Evolutionary conservation across 2,113 vertebrate genomes (phyloP).

Genomic region (Ondatra zibethicus): DNA sequence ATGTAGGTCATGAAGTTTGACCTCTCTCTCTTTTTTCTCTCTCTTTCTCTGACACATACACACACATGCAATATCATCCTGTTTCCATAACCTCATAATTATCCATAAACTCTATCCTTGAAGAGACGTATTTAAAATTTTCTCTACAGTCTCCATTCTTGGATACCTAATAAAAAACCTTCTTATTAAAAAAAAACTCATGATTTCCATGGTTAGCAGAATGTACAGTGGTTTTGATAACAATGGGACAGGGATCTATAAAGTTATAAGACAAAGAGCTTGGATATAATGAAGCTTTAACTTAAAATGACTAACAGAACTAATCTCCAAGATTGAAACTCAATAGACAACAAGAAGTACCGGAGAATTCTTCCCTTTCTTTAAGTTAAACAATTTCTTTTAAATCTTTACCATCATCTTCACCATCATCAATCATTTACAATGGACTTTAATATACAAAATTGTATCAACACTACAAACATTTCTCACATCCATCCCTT

Average conservation of each 20-base stretch:
- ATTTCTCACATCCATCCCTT: not conserved
- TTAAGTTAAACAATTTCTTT: not conserved
- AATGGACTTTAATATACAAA: not conserved
- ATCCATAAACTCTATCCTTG: not conserved
- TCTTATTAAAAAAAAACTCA: not conserved
- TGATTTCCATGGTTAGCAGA: not conserved
- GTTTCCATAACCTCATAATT: not conserved
- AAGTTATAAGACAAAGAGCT: not conserved
- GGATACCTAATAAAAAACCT: not conserved
- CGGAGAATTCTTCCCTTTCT: not conserved
- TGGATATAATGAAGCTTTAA: not conserved
- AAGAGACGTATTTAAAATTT: not conserved
- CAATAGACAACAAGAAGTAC: not conserved
- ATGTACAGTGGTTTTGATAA: not conserved
- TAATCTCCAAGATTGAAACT: not conserved
- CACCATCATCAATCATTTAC: not conserved
- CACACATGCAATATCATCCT: not conserved
- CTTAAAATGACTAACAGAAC: not conserved
- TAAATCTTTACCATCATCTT: not conserved
- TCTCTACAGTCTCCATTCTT: not conserved
- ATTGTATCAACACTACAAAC: not conserved
- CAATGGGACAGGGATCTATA: not conserved
- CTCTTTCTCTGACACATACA: not conserved
- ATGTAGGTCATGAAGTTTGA: not conserved
- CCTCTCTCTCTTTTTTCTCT: not conserved